Percentiles rank a stretch among this genome's conserved stretches.
Evolutionary conservation across 2,888 invertebrate genomes (phyloP).

Genomic region (Melipona bicolor): DNA sequence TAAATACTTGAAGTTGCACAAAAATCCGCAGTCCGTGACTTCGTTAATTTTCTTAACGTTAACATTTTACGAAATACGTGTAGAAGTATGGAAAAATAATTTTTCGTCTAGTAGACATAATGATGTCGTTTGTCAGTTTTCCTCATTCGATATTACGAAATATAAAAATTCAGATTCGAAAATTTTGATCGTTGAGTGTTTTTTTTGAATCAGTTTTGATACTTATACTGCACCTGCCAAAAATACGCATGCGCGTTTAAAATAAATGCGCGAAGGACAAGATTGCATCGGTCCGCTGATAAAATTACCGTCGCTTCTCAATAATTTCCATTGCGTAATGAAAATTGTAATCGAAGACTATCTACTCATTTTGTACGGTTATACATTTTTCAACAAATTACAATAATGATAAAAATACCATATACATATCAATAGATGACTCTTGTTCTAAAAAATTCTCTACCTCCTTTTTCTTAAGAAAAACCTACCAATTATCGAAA

Average conservation of each 20-base stretch:
- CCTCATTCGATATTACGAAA: not conserved
- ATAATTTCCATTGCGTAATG: constrained; percentile 29
- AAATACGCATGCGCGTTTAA: not conserved
- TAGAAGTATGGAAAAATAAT: not conserved
- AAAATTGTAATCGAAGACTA: constrained; percentile 34
- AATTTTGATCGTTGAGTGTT: not conserved
- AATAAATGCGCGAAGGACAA: not conserved
- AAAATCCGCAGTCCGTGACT: not conserved
- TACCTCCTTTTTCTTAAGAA: not conserved
- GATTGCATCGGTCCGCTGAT: not conserved
- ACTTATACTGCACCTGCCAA: not conserved
- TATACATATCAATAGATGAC: not conserved
- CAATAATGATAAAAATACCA: not conserved
- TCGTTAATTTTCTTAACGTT: not conserved
- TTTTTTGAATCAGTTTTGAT: not conserved
- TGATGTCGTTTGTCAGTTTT: not conserved
- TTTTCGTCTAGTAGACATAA: not conserved
- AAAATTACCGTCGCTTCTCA: constrained; percentile 27
- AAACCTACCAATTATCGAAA: too few species aligned
- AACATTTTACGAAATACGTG: not conserved
- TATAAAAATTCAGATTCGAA: not conserved
- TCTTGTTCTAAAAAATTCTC: not conserved
- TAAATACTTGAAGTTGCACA: too few species aligned
- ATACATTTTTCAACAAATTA: not conserved
- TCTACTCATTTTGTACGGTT: constrained; percentile 18